These are phyloP conservation scores for Xestia xanthographa DNA, from an alignment of 2,888 invertebrate species.

Conservation along the genomic window DNA sequence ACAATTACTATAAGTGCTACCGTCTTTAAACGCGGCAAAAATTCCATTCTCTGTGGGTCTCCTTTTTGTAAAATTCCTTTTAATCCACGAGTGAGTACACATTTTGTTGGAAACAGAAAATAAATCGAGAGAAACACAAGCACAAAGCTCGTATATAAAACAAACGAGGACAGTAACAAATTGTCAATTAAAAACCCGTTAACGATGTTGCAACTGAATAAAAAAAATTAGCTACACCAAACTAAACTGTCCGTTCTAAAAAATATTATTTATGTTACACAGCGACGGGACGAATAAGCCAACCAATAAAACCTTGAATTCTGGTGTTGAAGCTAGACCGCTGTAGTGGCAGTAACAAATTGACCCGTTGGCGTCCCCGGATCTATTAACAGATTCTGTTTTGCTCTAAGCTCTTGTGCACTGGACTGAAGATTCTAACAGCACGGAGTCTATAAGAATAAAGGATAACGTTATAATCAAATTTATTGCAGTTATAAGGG, in stretches of 20 bases:
- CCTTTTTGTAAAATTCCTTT: not conserved
- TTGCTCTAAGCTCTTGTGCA: constrained; percentile 38
- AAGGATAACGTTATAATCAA: not conserved
- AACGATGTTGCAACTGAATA: constrained; percentile 30
- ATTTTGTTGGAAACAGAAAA: not conserved
- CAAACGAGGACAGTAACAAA: constrained; percentile 33
- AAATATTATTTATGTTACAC: constrained; percentile 50
- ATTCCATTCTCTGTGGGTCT: not conserved
- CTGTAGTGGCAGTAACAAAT: constrained; percentile 63
- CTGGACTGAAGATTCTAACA: constrained; percentile 11
- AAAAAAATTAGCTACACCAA: not conserved
- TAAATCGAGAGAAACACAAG: constrained; percentile 13
- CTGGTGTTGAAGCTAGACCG: constrained; percentile 53
- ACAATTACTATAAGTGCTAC: not conserved
- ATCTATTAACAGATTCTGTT: constrained; percentile 59
- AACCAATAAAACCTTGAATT: constrained; percentile 51
- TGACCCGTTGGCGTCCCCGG: constrained; percentile 48
- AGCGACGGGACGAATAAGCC: constrained; percentile 31
- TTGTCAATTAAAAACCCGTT: constrained; percentile 39
- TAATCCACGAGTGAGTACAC: not conserved
- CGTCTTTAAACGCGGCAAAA: not conserved
- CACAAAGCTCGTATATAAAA: constrained; percentile 5
- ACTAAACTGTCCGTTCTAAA: constrained; percentile 44
- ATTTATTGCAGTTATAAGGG: constrained; percentile 5
- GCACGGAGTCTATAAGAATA: constrained; percentile 9